Conservation (phyloP, 2,888 invertebrate genomes). For the Noctua fimbriata region DNA sequence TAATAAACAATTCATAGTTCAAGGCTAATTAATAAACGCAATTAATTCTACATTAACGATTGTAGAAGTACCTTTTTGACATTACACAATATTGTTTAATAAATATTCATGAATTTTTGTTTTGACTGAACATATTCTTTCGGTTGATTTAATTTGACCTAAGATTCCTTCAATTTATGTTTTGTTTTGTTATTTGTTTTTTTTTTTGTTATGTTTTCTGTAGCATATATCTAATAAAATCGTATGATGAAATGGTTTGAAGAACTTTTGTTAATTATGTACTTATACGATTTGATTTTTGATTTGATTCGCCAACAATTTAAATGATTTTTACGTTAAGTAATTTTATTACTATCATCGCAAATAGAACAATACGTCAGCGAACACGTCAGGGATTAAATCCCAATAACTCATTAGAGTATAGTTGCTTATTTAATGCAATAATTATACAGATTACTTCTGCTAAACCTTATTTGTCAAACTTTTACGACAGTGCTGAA, state of each 20-base stretch:
- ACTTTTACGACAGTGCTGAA: constrained; percentile 4
- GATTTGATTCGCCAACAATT: background rate
- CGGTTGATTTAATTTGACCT: background rate
- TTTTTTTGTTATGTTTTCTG: background rate
- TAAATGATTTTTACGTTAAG: background rate
- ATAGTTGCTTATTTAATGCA: background rate
- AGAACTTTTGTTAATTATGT: background rate
- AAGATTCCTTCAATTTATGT: background rate
- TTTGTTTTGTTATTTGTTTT: no score
- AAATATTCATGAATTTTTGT: constrained; percentile 2
- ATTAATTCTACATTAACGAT: constrained; percentile 19
- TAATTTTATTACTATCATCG: background rate
- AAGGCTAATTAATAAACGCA: constrained; percentile 22
- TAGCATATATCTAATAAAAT: background rate
- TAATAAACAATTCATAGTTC: constrained; percentile 1
- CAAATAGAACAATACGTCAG: background rate
- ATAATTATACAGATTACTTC: background rate
- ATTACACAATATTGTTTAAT: background rate
- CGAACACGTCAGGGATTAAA: background rate
- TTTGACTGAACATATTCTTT: background rate
- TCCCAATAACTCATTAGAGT: background rate
- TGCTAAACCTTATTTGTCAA: background rate
- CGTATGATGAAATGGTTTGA: background rate
- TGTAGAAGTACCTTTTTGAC: background rate
- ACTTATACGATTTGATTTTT: no score